phyloP scores from a whole-genome alignment of 2,888 invertebrate genomes.

The Leucoptera coffeella region DNA sequence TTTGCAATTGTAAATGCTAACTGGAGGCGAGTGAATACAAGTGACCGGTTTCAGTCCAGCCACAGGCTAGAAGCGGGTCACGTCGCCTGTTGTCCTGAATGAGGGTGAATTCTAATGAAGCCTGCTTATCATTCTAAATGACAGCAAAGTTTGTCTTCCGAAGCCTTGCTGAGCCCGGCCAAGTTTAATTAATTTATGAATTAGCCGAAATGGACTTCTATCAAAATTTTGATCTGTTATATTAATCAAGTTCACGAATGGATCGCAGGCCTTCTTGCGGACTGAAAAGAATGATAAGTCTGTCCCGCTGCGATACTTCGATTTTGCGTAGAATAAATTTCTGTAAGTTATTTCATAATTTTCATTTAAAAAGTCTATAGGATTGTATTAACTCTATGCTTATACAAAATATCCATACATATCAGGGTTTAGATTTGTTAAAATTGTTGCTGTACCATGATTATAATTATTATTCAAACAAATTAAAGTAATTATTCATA shows the following conservation, averaged over 20 bases:
- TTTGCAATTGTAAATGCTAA: no score
- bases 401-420: no score
- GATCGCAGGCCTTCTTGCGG: not conserved
- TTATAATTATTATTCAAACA: no score
- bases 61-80: slow-evolving; percentile 12
- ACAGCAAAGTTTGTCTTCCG: slow-evolving; percentile 19
- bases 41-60: slow-evolving; percentile 16
- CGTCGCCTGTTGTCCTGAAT: slow-evolving; percentile 5
- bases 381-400: no score
- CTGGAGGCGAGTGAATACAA: no score
- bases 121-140: slow-evolving; percentile 40
- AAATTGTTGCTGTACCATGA: no score
- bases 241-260: slow-evolving; percentile 1
- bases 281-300: not conserved
- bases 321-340: no score
- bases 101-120: slow-evolving; percentile 26
- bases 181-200: slow-evolving; percentile 47
- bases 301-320: no score
- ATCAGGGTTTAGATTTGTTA: no score
- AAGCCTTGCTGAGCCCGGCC: slow-evolving; percentile 10
- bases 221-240: slow-evolving; percentile 19
- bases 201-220: slow-evolving; percentile 22
- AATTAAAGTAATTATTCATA: no score
- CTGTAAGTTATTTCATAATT: no score
- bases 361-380: no score